These are phyloP conservation scores for Gonatopus flavifemur DNA, from an alignment of 1,140 invertebrate genomes.

Conservation along the genomic window DNA sequence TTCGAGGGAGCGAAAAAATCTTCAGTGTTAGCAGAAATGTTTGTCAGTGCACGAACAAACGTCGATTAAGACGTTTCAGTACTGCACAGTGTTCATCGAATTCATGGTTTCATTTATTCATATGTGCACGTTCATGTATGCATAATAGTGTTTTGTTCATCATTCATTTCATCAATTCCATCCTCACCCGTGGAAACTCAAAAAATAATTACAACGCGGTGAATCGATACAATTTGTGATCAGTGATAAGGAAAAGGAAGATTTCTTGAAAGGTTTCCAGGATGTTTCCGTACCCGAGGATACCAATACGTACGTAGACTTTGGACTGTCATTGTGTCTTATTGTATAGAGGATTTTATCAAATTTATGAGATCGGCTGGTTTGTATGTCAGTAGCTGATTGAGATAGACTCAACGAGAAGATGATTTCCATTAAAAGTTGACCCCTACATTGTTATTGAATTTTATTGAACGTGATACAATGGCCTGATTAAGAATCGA, in stretches of 20 bases:
- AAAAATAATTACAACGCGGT: no score
- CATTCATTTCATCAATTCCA: no score
- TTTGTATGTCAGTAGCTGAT: no score
- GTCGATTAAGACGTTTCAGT: slow-evolving; percentile 12
- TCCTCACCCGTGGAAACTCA: no score
- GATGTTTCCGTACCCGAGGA: slow-evolving; percentile 29
- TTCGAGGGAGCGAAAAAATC: slow-evolving; percentile 26
- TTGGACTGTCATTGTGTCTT: not conserved
- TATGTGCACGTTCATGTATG: no score
- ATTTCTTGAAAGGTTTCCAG: not conserved
- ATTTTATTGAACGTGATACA: no score
- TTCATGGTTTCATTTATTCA: not conserved
- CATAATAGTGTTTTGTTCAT: not conserved
- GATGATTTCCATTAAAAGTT: no score
- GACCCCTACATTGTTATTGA: no score
- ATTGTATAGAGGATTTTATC: not conserved
- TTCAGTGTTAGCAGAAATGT: slow-evolving; percentile 6
- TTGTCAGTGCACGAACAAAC: slow-evolving; percentile 30
- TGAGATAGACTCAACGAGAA: no score
- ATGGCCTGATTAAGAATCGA: no score
- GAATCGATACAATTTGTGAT: not conserved
- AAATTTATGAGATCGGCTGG: not conserved
- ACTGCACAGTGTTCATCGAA: not conserved
- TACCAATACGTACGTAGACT: slow-evolving; percentile 24
- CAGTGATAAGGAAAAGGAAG: no score